phyloP scores from a whole-genome alignment of 2,888 invertebrate species.

The Polyommatus icarus region DNA sequence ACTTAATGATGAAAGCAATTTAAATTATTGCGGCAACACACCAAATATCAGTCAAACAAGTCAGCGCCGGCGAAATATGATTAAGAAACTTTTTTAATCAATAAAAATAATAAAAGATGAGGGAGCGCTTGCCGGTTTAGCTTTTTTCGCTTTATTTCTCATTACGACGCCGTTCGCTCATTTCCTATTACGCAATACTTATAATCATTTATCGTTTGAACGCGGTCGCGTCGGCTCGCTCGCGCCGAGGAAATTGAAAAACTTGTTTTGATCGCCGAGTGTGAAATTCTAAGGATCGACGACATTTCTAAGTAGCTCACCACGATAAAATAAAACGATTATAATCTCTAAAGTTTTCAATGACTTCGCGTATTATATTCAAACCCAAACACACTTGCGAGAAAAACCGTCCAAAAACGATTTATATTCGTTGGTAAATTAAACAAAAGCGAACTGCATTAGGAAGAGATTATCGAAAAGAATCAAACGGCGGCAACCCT shows the following conservation, averaged over 20 bases:
- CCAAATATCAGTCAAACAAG: slow-evolving; percentile 33
- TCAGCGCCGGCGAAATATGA: slow-evolving; percentile 58
- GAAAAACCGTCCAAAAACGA: slow-evolving; percentile 13
- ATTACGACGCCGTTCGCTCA: slow-evolving; percentile 60
- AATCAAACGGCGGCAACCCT: slow-evolving; percentile 70
- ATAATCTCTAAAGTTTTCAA: slow-evolving; percentile 1
- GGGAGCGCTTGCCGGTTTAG: slow-evolving; percentile 41
- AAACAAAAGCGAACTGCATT: slow-evolving; percentile 57
- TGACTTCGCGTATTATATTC: background rate
- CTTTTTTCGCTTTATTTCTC: slow-evolving; percentile 64
- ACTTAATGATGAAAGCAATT: slow-evolving; percentile 25
- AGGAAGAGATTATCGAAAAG: slow-evolving; percentile 72
- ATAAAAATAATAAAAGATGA: slow-evolving; percentile 56
- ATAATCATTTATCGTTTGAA: slow-evolving; percentile 78
- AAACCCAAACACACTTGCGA: background rate
- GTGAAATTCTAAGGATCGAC: slow-evolving; percentile 33
- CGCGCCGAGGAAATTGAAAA: slow-evolving; percentile 70
- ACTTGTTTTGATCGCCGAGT: slow-evolving; percentile 53
- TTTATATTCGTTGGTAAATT: slow-evolving; percentile 25
- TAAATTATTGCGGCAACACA: slow-evolving; percentile 2
- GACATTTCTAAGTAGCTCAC: slow-evolving; percentile 24
- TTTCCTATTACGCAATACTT: slow-evolving; percentile 71
- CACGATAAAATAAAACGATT: slow-evolving; percentile 15
- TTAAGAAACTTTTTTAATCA: slow-evolving; percentile 76
- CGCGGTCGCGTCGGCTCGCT: slow-evolving; percentile 48